Percentiles rank a stretch among this genome's conserved stretches.
phyloP scores from a whole-genome alignment of 2,797 vertebrate species.

The Knipowitschia caucasica region DNA sequence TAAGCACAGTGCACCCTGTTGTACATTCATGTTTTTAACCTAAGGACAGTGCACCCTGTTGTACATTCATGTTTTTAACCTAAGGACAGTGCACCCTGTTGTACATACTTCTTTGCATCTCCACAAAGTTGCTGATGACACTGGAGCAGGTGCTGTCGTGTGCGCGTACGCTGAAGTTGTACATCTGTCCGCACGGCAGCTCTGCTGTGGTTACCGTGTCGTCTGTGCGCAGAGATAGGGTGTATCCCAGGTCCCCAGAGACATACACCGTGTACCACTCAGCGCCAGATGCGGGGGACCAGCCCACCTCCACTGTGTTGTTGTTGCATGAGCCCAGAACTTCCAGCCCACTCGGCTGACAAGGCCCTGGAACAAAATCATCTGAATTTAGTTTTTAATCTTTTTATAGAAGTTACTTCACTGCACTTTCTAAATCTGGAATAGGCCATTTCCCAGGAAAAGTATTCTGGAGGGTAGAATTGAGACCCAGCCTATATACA shows the following conservation, averaged over 20 bases:
- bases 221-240: constrained; percentile 42
- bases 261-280: constrained; percentile 52
- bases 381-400: no score
- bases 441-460: no score
- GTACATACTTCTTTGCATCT: constrained; percentile 60
- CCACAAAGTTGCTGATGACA: constrained; percentile 30
- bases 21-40: no score
- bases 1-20: no score
- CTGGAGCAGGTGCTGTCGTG: constrained; percentile 58
- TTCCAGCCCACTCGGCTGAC: constrained; percentile 54
- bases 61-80: no score
- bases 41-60: no score
- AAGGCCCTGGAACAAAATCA: constrained; percentile 63
- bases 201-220: constrained; percentile 39
- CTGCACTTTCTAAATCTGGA: no score
- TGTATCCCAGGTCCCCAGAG: constrained; percentile 63
- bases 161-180: constrained; percentile 63
- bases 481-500: no score
- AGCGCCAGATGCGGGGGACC: constrained; percentile 60
- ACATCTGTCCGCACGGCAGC: constrained; percentile 74
- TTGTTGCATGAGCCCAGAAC: constrained; percentile 58
- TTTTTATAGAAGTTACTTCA: no score
- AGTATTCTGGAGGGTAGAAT: no score
- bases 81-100: no score
- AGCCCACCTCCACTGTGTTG: constrained; percentile 57